These are phyloP conservation scores for Eurytoma adleriae DNA, from an alignment of 2,888 invertebrate species.

Conservation along the genomic window DNA sequence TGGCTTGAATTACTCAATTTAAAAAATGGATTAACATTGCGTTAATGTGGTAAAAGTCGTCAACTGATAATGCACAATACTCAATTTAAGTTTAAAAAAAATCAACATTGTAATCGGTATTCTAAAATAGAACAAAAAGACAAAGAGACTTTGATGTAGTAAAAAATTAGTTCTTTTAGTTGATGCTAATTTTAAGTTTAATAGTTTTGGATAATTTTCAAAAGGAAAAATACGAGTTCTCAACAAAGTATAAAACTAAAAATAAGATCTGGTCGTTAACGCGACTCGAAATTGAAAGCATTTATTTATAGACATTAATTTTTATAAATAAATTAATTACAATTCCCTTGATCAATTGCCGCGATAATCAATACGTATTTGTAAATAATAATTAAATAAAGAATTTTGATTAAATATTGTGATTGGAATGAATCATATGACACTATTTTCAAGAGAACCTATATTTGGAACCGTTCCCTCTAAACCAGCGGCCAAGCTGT, in stretches of 20 bases:
- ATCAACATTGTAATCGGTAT: background rate
- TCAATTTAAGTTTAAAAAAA: background rate
- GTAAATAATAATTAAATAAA: too few species aligned
- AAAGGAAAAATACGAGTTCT: slow-evolving; percentile 7
- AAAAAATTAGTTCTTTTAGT: background rate
- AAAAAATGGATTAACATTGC: background rate
- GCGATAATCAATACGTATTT: too few species aligned
- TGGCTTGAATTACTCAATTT: slow-evolving; percentile 20
- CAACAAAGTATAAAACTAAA: slow-evolving; percentile 1
- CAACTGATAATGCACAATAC: background rate
- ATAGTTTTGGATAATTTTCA: slow-evolving; percentile 6
- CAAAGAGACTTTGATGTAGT: background rate
- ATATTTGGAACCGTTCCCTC: too few species aligned
- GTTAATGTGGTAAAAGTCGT: background rate
- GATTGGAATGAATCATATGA: too few species aligned
- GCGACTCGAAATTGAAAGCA: background rate
- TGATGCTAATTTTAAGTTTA: slow-evolving; percentile 6
- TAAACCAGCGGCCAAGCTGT: too few species aligned
- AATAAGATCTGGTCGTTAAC: background rate
- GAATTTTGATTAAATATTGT: too few species aligned
- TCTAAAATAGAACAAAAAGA: too few species aligned
- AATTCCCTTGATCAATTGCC: too few species aligned
- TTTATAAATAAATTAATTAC: too few species aligned
- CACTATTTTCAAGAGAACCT: too few species aligned
- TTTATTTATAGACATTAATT: background rate